Evolutionary conservation across 2,797 vertebrate species (phyloP), one percentile per base, ranked within the genome.

Genomic region (Taenioides sp.): DNA sequence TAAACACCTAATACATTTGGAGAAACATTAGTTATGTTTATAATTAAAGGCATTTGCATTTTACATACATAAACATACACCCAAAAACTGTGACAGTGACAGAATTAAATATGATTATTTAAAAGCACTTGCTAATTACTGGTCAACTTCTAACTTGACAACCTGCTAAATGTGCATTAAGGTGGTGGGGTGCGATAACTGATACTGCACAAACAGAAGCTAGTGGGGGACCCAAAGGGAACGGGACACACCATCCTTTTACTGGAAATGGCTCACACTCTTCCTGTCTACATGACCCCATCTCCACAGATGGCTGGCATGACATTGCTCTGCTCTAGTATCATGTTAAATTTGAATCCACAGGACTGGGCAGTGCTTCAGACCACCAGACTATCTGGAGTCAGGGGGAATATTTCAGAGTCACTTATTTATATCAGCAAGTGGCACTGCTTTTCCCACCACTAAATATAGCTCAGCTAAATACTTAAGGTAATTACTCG

Each of bases 301-400:
- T 76, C 69, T 86, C 84, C 83, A 92, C 92, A 95, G 93, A 95
- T 93, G 94, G 95, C 92, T 94, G 94, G 92, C 93, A 93, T 95
- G 93, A 94, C 94, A 93, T 92, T 91, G 94, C 73, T 75, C 93
- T 93, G 91, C 95, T 96, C 94, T 94, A 91, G 93, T 96, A 95
- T 96, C 96, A 96, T 88, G 95, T 97, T 97, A 97, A 96, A 97
- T 95, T 93, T 95, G 96, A 96, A 94, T 92, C 91, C 91, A 90
- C 75, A 87, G 92, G 92, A 91, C 94, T 91, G 93, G 90, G 89
- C 93, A 93, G 95, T 90, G 92, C 87, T 94, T 92, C 92, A 91
- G 92, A 92, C 90, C 89, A 92, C 92, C 95, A 98, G 97, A 99
- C 97, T 95, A 95, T 95, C 95, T 95, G 97, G 96, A 99, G 97